Conservation (phyloP, 2,888 invertebrate genomes). For the Oeneis ivallda region DNA sequence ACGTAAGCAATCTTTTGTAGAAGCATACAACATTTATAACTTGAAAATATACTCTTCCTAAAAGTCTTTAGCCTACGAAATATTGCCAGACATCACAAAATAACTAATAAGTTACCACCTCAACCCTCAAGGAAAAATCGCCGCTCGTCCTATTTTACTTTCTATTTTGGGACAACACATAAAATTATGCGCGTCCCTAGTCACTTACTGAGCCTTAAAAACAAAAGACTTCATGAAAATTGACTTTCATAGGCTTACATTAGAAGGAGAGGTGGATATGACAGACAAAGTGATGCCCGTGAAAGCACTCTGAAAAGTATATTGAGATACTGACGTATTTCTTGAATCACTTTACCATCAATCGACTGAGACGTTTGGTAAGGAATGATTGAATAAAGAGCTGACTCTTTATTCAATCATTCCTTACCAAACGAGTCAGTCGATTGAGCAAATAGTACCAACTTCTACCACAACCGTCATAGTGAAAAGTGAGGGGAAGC, state of each 20-base stretch:
- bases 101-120: conserved; percentile 21
- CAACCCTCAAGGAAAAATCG: conserved; percentile 22
- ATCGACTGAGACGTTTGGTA: no score
- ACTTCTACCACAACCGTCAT: no score
- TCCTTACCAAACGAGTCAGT: no score
- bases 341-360: background rate
- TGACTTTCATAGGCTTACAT: conserved; percentile 47
- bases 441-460: no score
- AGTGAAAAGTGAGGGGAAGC: no score
- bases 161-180: conserved; percentile 33
- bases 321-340: background rate
- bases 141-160: conserved; percentile 22
- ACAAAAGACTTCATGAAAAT: conserved; percentile 47
- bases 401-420: no score
- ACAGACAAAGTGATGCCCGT: conserved; percentile 22
- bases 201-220: conserved; percentile 42
- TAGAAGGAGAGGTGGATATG: conserved; percentile 34
- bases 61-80: conserved; percentile 13
- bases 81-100: conserved; percentile 12
- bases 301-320: background rate
- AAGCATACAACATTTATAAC: background rate
- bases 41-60: background rate
- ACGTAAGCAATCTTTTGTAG: background rate
- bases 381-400: no score
- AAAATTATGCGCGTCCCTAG: conserved; percentile 40